A percentile compares a stretch with the other conserved stretches of the same genome.
These are phyloP conservation scores for Elaphurus davidianus DNA, from an alignment of 2,113 vertebrate species.

Conservation along the genomic window DNA sequence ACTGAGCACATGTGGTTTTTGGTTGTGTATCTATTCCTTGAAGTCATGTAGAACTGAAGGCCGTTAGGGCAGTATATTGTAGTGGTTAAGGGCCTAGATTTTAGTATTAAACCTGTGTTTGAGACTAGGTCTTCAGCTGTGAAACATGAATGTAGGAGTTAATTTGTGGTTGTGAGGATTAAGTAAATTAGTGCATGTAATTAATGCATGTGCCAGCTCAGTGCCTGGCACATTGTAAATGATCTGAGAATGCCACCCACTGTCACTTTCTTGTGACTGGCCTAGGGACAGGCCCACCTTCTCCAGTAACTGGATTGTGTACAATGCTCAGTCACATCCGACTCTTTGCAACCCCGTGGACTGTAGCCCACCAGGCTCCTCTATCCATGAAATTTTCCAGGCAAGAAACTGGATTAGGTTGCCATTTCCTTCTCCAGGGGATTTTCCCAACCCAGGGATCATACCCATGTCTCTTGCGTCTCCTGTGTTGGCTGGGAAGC, in stretches of 20 bases:
- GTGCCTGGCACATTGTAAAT: constrained; percentile 10
- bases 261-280: not conserved
- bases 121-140: not conserved
- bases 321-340: not conserved
- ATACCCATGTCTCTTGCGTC: not conserved
- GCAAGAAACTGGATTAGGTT: not conserved
- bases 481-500: not conserved
- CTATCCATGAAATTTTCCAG: not conserved
- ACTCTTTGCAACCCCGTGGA: not conserved
- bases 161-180: constrained; percentile 13
- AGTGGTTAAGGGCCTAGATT: not conserved
- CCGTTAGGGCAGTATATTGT: not conserved
- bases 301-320: not conserved
- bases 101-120: not conserved
- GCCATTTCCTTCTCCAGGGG: not conserved
- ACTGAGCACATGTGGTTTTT: not conserved
- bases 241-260: not conserved
- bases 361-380: not conserved
- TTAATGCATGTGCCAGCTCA: not conserved
- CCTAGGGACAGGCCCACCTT: not conserved
- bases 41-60: not conserved
- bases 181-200: not conserved
- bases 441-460: not conserved
- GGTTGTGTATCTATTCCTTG: not conserved
- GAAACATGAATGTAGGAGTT: not conserved